Percentiles rank a stretch among this genome's conserved stretches.
Evolutionary conservation across 2,888 invertebrate species (phyloP).

Genomic region (Sceliomorpha sp.): DNA sequence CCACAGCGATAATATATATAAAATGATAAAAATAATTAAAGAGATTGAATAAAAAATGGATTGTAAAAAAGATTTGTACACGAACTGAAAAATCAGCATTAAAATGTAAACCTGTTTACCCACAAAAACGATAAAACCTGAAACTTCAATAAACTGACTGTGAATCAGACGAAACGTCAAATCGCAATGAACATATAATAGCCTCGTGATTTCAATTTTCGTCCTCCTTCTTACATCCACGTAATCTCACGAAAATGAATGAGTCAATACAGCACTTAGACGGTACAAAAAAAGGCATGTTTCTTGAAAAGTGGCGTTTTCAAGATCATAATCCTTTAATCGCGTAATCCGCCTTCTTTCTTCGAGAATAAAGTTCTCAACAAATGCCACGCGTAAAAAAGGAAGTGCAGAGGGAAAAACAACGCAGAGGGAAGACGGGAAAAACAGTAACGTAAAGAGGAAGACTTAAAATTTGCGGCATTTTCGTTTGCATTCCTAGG

Average conservation of each 20-base stretch:
- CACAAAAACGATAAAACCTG: no score
- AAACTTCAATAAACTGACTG: no score
- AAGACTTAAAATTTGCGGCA: not conserved
- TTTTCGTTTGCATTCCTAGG: slow-evolving; percentile 5
- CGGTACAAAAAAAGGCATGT: not conserved
- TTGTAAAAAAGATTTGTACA: no score
- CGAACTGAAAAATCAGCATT: no score
- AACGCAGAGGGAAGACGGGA: not conserved
- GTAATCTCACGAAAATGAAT: not conserved
- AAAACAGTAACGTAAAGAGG: not conserved
- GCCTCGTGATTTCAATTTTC: no score
- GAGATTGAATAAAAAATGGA: no score
- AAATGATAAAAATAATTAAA: no score
- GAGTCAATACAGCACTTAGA: not conserved
- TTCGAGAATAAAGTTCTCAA: slow-evolving; percentile 1
- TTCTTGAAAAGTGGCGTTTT: not conserved
- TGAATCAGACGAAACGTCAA: no score
- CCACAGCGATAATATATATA: no score
- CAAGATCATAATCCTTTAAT: slow-evolving; percentile 12
- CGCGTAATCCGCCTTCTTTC: not conserved
- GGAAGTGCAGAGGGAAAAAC: not conserved
- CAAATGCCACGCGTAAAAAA: slow-evolving; percentile 1
- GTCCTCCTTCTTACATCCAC: no score
- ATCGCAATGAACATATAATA: no score
- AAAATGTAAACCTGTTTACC: no score